phyloP scores from a whole-genome alignment of 2,113 vertebrate genomes.

The Pseudolaguvia tuberculata region DNA sequence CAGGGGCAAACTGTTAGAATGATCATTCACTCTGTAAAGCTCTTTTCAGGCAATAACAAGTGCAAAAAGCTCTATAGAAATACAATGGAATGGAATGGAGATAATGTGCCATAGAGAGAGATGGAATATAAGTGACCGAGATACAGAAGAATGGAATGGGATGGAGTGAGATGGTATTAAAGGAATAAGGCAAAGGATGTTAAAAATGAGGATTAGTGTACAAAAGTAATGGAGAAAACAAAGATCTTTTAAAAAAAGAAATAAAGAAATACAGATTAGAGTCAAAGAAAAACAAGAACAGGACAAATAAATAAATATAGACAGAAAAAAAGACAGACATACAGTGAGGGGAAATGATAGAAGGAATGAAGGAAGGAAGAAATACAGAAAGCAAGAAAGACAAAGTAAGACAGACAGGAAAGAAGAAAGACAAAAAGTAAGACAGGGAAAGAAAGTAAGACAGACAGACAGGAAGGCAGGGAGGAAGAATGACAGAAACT shows the following conservation, averaged over 20 bases:
- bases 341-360: background rate
- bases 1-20: too few relatives aligned
- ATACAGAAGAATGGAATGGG: background rate
- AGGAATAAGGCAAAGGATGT: background rate
- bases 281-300: background rate
- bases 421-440: too few relatives aligned
- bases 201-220: background rate
- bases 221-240: background rate
- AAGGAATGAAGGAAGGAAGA: background rate
- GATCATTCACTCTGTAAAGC: too few relatives aligned
- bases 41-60: too few relatives aligned
- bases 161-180: background rate
- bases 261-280: too few relatives aligned
- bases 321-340: too few relatives aligned
- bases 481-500: too few relatives aligned
- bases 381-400: background rate
- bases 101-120: background rate
- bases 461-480: too few relatives aligned
- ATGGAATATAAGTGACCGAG: too few relatives aligned
- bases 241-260: background rate
- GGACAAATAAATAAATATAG: background rate
- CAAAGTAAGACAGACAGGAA: too few relatives aligned
- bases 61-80: background rate
- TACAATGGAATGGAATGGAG: too few relatives aligned
- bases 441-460: too few relatives aligned